Conservation (phyloP, 2,888 invertebrate species). For the Erpobdella octoculata region DNA sequence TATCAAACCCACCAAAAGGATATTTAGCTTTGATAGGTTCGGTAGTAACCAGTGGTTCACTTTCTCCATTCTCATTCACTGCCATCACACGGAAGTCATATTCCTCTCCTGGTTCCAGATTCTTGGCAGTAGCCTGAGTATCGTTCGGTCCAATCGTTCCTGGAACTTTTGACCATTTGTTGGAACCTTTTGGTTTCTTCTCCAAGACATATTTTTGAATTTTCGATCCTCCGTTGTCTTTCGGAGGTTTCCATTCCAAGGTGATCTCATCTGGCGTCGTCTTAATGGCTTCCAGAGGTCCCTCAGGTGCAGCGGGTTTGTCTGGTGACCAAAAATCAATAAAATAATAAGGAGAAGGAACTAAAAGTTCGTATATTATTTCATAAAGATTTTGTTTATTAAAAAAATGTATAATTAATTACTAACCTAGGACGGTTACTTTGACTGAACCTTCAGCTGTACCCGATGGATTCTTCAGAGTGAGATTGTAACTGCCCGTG, state of each 20-base stretch:
- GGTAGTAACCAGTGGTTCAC: conserved; percentile 77
- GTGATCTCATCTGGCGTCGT: conserved; percentile 91
- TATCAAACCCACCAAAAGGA: conserved; percentile 68
- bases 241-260: conserved; percentile 89
- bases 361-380: not conserved
- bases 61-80: conserved; percentile 93
- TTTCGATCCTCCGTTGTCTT: conserved; percentile 88
- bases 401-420: not conserved
- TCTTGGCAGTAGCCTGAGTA: conserved; percentile 63
- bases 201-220: conserved; percentile 93
- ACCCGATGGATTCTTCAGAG: conserved; percentile 85
- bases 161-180: conserved; percentile 48
- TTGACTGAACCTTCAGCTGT: conserved; percentile 89
- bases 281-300: conserved; percentile 80
- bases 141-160: conserved; percentile 34
- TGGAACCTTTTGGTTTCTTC: conserved; percentile 64
- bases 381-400: not conserved
- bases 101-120: conserved; percentile 78
- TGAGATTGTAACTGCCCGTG: conserved; percentile 81
- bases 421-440: conserved; percentile 71
- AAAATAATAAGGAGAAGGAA: not conserved
- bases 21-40: conserved; percentile 88
- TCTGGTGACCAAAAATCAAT: too few relatives aligned
- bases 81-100: conserved; percentile 98
- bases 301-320: conserved; percentile 79